Percentiles rank a stretch among this genome's conserved stretches.
phyloP scores from a whole-genome alignment of 2,113 vertebrate genomes.

The Pterocles gutturalis region DNA sequence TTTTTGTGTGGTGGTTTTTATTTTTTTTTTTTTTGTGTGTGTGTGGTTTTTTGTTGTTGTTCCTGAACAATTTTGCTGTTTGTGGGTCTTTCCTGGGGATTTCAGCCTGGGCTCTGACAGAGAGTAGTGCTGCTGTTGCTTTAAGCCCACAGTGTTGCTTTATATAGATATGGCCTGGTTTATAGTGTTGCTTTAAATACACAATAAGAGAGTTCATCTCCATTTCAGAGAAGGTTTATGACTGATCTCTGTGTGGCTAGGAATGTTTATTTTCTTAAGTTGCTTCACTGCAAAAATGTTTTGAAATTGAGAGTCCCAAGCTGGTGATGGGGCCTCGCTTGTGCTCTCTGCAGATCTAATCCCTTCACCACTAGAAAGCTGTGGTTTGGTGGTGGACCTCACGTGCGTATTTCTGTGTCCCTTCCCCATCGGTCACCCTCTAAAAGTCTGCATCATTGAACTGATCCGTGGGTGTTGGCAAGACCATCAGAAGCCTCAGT shows the following conservation, averaged over 20 bases:
- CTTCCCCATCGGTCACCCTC: not conserved
- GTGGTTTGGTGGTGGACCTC: not conserved
- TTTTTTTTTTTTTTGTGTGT: too few relatives aligned
- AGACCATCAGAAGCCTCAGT: not conserved
- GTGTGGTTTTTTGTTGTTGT: not conserved
- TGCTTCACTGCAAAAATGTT: constrained; percentile 31
- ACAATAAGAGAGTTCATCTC: constrained; percentile 53
- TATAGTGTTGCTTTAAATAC: constrained; percentile 57
- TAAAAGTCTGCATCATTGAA: not conserved
- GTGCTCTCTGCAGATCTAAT: not conserved
- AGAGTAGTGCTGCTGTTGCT: not conserved
- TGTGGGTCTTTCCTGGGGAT: not conserved
- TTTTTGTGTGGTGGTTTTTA: too few relatives aligned
- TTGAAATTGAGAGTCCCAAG: not conserved
- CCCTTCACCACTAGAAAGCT: not conserved
- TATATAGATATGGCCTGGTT: constrained; percentile 33
- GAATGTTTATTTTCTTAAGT: constrained; percentile 39
- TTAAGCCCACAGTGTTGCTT: constrained; percentile 23
- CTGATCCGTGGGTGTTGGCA: not conserved
- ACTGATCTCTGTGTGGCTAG: constrained; percentile 14
- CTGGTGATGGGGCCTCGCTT: not conserved
- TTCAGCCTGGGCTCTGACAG: not conserved
- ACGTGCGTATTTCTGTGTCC: not conserved
- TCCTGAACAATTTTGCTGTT: not conserved
- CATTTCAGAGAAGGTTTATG: constrained; percentile 39